These are phyloP conservation scores for Ursus arctos DNA, from an alignment of 2,113 vertebrate species.

Conservation along the genomic window DNA sequence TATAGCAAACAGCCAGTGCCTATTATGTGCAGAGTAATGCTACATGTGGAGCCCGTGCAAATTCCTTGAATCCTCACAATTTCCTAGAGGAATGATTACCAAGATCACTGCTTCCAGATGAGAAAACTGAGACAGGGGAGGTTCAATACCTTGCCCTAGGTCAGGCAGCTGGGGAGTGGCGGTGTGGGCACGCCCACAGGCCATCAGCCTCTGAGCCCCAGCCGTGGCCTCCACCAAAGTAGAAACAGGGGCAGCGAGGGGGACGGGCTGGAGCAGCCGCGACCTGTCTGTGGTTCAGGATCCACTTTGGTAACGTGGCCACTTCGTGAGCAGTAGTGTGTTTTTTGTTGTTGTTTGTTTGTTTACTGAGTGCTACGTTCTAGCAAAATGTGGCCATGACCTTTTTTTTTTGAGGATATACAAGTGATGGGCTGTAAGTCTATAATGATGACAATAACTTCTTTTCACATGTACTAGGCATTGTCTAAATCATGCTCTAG, in stretches of 20 bases:
- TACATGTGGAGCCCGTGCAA: not conserved
- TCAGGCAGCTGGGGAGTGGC: not conserved
- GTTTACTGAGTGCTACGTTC: not conserved
- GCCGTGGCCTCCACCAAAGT: not conserved
- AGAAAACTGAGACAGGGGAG: not conserved
- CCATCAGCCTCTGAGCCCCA: not conserved
- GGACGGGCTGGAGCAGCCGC: not conserved
- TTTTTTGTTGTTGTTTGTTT: not conserved
- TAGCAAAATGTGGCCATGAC: not conserved
- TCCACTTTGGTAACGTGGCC: not conserved
- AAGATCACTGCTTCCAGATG: not conserved
- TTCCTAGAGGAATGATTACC: not conserved
- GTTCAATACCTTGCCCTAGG: not conserved
- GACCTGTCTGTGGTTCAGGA: not conserved
- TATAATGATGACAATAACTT: not conserved
- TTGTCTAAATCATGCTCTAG: not conserved
- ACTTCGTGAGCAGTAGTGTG: too few species aligned
- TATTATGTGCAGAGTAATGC: not conserved
- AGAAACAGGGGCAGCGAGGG: not conserved
- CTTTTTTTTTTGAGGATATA: not conserved
- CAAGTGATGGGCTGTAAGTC: not conserved
- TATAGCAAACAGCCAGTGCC: too few species aligned
- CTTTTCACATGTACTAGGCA: not conserved
- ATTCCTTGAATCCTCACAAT: not conserved
- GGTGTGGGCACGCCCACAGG: not conserved